Evolutionary conservation across 2,888 invertebrate species (phyloP).

Genomic region (Oeneis ivallda): DNA sequence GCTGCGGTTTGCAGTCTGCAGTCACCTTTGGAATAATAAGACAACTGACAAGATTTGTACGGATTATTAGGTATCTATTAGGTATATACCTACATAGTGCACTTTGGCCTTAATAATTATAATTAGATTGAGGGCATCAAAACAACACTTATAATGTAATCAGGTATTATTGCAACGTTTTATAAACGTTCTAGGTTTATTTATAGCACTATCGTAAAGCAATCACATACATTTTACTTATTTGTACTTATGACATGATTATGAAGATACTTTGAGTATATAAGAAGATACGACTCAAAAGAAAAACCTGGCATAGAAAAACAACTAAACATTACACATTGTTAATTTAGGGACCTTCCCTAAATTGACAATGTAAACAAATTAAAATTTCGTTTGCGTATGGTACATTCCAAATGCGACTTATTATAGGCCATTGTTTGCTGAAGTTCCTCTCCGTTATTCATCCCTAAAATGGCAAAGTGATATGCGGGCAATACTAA

Average conservation of each 20-base stretch:
- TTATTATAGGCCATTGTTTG: slow-evolving; percentile 60
- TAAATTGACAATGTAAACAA: slow-evolving; percentile 14
- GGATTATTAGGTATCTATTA: too few relatives aligned
- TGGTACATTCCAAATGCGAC: slow-evolving; percentile 54
- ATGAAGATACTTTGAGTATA: background rate
- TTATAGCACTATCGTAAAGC: background rate
- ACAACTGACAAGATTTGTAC: too few relatives aligned
- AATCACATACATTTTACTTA: background rate
- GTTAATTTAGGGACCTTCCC: background rate
- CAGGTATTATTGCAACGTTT: background rate
- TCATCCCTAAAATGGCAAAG: slow-evolving; percentile 65
- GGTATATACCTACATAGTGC: background rate
- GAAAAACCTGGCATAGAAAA: background rate
- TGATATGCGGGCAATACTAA: slow-evolving; percentile 74
- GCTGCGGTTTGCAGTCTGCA: too few relatives aligned
- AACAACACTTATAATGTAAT: background rate
- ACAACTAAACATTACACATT: background rate
- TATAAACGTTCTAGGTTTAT: too few relatives aligned
- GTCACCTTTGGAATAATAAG: too few relatives aligned
- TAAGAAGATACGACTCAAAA: background rate
- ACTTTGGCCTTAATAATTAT: background rate
- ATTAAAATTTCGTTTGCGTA: slow-evolving; percentile 53
- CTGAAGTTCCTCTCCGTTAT: slow-evolving; percentile 68
- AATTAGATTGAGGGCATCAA: background rate
- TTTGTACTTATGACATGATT: background rate